Evolutionary conservation across 2,888 invertebrate species (phyloP).

Genomic region (Dicycla oo): DNA sequence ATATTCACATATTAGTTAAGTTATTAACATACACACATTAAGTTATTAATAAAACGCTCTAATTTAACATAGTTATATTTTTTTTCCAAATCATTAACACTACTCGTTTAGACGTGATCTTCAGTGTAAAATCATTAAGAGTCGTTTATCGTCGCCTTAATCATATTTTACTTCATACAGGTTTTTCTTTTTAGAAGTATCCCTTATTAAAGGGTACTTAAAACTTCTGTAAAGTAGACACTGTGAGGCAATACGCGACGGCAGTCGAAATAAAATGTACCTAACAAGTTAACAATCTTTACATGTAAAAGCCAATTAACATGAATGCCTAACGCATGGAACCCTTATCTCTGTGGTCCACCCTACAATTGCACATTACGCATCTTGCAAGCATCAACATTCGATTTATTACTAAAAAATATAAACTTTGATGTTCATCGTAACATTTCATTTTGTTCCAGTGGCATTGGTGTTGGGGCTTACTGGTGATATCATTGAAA

Average conservation of each 20-base stretch:
- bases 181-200: constrained; percentile 10
- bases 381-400: neutral
- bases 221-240: neutral
- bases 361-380: neutral
- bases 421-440: neutral
- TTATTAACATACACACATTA: no score
- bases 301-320: neutral
- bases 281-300: neutral
- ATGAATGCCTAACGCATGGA: neutral
- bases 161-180: neutral
- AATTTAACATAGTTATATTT: no score
- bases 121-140: no score
- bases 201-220: neutral
- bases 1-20: no score
- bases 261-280: neutral
- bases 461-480: constrained; percentile 81
- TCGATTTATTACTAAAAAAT: neutral
- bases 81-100: no score
- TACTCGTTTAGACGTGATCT: no score
- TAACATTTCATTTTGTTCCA: constrained; percentile 69
- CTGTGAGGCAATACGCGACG: no score
- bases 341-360: no score
- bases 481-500: constrained; percentile 71
- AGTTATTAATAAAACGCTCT: no score
- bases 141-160: no score